Conservation (phyloP, 2,797 vertebrate genomes). For the Orestias chungarensis region DNA sequence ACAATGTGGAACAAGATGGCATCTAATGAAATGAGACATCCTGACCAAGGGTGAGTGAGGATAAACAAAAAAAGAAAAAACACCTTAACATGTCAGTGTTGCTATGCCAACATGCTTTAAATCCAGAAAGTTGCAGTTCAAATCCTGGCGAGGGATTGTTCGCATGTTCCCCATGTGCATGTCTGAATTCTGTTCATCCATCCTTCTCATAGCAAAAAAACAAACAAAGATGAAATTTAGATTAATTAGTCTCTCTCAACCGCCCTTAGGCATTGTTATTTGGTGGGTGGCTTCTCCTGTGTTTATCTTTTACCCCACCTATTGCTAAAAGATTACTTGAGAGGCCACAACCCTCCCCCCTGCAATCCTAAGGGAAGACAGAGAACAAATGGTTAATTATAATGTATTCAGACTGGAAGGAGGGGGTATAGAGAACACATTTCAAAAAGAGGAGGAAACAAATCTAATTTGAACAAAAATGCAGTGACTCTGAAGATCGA, state of each 20-base stretch:
- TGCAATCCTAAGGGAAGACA: not conserved
- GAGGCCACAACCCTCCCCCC: not conserved
- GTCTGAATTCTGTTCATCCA: not conserved
- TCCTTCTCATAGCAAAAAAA: not conserved
- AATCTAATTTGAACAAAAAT: not conserved
- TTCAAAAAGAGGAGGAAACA: not conserved
- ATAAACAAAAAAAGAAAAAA: not conserved
- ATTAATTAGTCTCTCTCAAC: not conserved
- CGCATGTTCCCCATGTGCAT: not conserved
- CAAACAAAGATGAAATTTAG: not conserved
- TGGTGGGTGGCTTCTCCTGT: not conserved
- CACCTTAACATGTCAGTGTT: not conserved
- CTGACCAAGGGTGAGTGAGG: not conserved
- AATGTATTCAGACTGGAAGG: not conserved
- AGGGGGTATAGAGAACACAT: not conserved
- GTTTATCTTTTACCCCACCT: not conserved
- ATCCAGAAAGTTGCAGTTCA: not conserved
- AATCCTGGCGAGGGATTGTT: not conserved
- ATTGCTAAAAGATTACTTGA: not conserved
- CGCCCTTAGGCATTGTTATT: not conserved
- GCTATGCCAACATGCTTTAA: not conserved
- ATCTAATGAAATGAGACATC: not conserved
- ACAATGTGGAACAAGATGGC: not conserved
- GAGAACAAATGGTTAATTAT: conserved; percentile 4
- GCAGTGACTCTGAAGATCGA: not conserved